phyloP scores from a whole-genome alignment of 2,888 invertebrate species.

The Philhelius pedissequus region DNA sequence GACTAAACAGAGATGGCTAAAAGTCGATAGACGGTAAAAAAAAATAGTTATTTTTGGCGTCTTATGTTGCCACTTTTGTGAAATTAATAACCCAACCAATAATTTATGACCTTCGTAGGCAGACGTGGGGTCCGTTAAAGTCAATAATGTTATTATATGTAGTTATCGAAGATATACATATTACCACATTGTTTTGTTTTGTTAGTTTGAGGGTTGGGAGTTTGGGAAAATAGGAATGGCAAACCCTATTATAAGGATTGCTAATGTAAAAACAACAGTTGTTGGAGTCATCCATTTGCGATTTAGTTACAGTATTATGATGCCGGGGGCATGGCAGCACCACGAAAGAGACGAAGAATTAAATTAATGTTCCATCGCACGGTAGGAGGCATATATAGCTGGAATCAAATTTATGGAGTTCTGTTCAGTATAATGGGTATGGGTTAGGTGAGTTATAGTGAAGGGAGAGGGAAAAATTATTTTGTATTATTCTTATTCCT shows the following conservation, averaged over 20 bases:
- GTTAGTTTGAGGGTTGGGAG: not conserved
- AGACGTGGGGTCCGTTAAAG: not conserved
- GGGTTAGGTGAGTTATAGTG: too few relatives aligned
- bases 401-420: constrained; percentile 42
- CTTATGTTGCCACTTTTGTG: constrained; percentile 56
- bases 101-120: constrained; percentile 50
- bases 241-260: constrained; percentile 24
- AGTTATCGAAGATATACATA: not conserved
- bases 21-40: constrained; percentile 29
- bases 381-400: constrained; percentile 49
- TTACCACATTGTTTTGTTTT: constrained; percentile 14
- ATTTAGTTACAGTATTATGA: constrained; percentile 41
- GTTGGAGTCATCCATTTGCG: constrained; percentile 56
- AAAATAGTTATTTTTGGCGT: constrained; percentile 44
- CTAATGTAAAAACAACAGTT: constrained; percentile 59
- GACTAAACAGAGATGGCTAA: not conserved
- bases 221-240: not conserved
- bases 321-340: not conserved
- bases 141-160: constrained; percentile 13
- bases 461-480: constrained; percentile 1
- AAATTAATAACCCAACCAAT: constrained; percentile 61
- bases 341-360: not conserved
- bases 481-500: constrained; percentile 10
- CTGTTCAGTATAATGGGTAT: not conserved
- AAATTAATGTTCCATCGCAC: constrained; percentile 39